Evolutionary conservation across 2,888 invertebrate genomes (phyloP).

Genomic region (Drosophila gaucha): DNA sequence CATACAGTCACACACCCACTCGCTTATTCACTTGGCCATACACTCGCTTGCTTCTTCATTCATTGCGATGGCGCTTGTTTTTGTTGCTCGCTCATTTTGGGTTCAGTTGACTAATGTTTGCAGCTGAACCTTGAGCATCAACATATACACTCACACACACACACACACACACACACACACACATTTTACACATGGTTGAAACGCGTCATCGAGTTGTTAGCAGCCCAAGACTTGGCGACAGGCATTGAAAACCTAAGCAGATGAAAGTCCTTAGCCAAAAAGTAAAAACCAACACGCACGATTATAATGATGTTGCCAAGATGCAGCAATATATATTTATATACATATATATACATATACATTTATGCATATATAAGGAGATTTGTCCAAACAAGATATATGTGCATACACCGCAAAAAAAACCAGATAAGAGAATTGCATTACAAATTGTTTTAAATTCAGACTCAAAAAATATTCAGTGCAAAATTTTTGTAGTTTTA

Average conservation of each 20-base stretch:
- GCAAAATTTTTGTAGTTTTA: too few relatives aligned
- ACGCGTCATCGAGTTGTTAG: constrained; percentile 61
- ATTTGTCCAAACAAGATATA: too few relatives aligned
- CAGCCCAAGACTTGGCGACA: constrained; percentile 20
- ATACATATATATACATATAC: constrained; percentile 4
- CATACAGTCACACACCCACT: constrained; percentile 34
- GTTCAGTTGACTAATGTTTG: constrained; percentile 71
- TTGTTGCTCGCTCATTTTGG: constrained; percentile 73
- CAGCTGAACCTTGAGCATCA: constrained; percentile 64
- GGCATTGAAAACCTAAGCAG: constrained; percentile 48
- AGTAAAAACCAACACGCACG: constrained; percentile 4
- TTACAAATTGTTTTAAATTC: too few relatives aligned
- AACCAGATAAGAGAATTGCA: too few relatives aligned
- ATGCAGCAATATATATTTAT: constrained; percentile 9
- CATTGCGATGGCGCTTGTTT: constrained; percentile 61
- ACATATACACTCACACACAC: constrained; percentile 17
- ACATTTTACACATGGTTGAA: constrained; percentile 25
- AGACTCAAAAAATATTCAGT: too few relatives aligned
- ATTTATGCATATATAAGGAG: background rate
- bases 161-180: constrained; percentile 10
- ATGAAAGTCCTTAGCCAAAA: constrained; percentile 38
- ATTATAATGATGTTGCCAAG: constrained; percentile 20
- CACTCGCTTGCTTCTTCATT: constrained; percentile 51
- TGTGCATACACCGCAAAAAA: too few relatives aligned
- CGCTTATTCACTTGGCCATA: constrained; percentile 36